Percentiles rank a stretch among this genome's conserved stretches.
These are phyloP conservation scores for Nerophis lumbriciformis DNA, from an alignment of 2,113 vertebrate species.

Conservation along the genomic window DNA sequence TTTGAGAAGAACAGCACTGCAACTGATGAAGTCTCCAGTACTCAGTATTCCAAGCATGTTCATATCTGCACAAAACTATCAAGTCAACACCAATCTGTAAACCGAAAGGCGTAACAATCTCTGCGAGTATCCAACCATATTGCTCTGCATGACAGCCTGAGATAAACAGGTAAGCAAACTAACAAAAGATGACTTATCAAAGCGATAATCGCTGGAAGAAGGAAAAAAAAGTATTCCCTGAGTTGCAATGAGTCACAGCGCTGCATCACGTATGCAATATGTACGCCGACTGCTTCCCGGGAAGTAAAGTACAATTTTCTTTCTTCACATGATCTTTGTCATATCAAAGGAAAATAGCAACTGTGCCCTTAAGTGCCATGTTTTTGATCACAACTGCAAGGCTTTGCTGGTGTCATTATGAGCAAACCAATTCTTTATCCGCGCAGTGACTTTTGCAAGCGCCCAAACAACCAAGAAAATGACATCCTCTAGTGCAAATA, in stretches of 20 bases:
- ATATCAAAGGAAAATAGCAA: constrained; percentile 41
- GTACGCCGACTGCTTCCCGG: constrained; percentile 30
- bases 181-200: constrained; percentile 45
- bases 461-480: neutral
- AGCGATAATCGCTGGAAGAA: constrained; percentile 18
- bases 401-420: neutral
- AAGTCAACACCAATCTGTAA: neutral
- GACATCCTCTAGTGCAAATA: neutral
- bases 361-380: constrained; percentile 12
- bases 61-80: too few relatives aligned
- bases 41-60: too few relatives aligned
- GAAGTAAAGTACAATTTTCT: constrained; percentile 44
- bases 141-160: constrained; percentile 18
- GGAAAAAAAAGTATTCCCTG: too few relatives aligned
- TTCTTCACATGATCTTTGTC: constrained; percentile 42
- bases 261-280: constrained; percentile 49
- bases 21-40: too few relatives aligned
- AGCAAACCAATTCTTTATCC: neutral
- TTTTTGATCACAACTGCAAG: constrained; percentile 3
- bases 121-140: constrained; percentile 12
- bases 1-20: too few relatives aligned
- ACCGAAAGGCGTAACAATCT: constrained; percentile 18
- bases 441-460: neutral
- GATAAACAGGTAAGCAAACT: constrained; percentile 50
- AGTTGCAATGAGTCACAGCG: constrained; percentile 59